Conservation (phyloP, 2,888 invertebrate species). For the Sinhomidia bicolor region DNA sequence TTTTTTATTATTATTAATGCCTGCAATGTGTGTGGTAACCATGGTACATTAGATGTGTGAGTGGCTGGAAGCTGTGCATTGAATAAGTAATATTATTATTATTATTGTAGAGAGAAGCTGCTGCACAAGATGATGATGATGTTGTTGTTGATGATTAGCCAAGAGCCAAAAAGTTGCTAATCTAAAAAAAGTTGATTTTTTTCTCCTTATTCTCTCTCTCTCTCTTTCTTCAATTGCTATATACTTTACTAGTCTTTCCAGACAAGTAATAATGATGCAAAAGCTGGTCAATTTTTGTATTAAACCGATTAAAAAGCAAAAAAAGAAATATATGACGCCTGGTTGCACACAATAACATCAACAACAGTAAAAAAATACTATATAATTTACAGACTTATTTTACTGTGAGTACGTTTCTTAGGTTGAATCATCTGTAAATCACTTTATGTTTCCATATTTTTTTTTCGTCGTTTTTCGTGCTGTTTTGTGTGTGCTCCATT, state of each 20-base stretch:
- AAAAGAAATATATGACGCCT: neutral
- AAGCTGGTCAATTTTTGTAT: conserved; percentile 13
- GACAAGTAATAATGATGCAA: neutral
- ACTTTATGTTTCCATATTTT: neutral
- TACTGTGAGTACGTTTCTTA: neutral
- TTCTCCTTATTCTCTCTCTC: neutral
- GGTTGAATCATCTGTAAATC: conserved; percentile 44
- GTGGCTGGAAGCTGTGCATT: conserved; percentile 68
- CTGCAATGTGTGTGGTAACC: conserved; percentile 70
- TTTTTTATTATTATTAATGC: conserved; percentile 57
- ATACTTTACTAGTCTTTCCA: neutral
- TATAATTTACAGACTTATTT: neutral
- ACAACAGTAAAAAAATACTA: neutral
- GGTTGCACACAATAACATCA: neutral
- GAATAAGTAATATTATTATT: conserved; percentile 64
- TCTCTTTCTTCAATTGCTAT: neutral
- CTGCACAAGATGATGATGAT: conserved; percentile 53
- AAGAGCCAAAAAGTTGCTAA: conserved; percentile 51
- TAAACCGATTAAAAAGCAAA: conserved; percentile 21
- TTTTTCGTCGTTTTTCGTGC: neutral
- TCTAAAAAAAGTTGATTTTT: conserved; percentile 27
- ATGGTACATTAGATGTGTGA: conserved; percentile 57
- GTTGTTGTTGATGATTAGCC: conserved; percentile 41
- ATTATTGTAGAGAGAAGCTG: too few relatives aligned
- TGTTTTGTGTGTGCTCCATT: conserved; percentile 39